Percentiles rank a stretch among this genome's conserved stretches.
Evolutionary conservation across 2,888 invertebrate genomes (phyloP).

Genomic region (Cephus spinipes): DNA sequence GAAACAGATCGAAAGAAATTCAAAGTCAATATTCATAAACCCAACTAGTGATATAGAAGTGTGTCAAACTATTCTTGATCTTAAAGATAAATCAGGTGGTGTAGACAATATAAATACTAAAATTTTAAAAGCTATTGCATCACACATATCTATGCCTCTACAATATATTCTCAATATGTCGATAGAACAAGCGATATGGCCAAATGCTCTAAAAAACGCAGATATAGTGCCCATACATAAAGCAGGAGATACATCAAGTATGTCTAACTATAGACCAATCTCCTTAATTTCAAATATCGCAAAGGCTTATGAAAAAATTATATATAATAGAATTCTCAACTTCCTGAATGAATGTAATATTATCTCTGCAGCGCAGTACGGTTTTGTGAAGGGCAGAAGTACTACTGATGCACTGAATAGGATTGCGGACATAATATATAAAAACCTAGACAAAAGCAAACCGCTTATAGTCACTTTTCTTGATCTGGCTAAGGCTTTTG

Average conservation of each 20-base stretch:
- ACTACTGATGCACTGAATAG: conserved; percentile 27
- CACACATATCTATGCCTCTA: neutral
- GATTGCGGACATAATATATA: conserved; percentile 21
- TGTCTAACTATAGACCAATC: conserved; percentile 32
- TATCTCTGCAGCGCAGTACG: conserved; percentile 21
- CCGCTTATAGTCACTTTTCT: conserved; percentile 25
- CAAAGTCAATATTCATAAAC: neutral
- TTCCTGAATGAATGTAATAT: conserved; percentile 9
- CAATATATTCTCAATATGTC: conserved; percentile 5
- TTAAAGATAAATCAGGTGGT: conserved; percentile 12
- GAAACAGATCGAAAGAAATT: no score
- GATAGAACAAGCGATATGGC: neutral
- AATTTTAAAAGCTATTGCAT: neutral
- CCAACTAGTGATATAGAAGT: neutral
- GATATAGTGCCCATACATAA: conserved; percentile 25
- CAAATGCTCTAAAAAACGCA: conserved; percentile 8
- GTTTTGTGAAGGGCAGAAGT: conserved; percentile 25
- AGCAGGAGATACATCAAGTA: conserved; percentile 18
- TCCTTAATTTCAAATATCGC: conserved; percentile 25
- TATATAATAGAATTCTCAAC: conserved; percentile 23
- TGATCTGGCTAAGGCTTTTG: conserved; percentile 16
- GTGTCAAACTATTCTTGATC: neutral
- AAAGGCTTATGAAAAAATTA: conserved; percentile 32
- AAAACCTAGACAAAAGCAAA: conserved; percentile 22
- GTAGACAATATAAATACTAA: conserved; percentile 9